Conservation (phyloP, 2,797 vertebrate species). For the Cynodonichthys magdalenae region DNA sequence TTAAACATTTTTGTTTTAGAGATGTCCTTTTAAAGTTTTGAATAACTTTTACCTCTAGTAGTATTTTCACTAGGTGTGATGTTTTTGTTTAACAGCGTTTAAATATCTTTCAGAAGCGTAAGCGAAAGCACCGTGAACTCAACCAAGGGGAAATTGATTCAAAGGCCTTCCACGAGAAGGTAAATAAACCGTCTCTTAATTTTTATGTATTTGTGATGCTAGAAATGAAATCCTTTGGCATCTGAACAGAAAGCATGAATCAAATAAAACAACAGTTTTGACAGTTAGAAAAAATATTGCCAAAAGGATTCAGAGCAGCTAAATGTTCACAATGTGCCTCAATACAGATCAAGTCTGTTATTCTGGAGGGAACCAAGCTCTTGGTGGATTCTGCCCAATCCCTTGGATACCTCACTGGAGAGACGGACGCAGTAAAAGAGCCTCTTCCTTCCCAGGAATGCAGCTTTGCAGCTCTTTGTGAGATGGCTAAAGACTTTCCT, state of each 20-base stretch:
- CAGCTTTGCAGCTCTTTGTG: slow-evolving; percentile 87
- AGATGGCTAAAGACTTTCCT: slow-evolving; percentile 89
- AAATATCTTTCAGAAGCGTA: slow-evolving; percentile 83
- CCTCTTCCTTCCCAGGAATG: slow-evolving; percentile 64
- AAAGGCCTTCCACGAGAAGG: slow-evolving; percentile 87
- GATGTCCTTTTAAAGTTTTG: too few species aligned
- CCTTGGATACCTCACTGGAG: slow-evolving; percentile 77
- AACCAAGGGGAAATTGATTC: slow-evolving; percentile 92
- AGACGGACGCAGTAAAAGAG: slow-evolving; percentile 22
- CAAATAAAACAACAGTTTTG: too few species aligned
- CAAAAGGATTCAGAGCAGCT: too few species aligned
- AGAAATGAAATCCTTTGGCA: neutral
- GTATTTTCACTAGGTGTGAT: too few species aligned
- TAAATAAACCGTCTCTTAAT: slow-evolving; percentile 38
- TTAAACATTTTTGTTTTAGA: too few species aligned
- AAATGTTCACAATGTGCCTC: slow-evolving; percentile 14
- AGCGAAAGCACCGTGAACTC: slow-evolving; percentile 80
- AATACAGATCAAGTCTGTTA: slow-evolving; percentile 83
- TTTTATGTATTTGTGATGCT: too few species aligned
- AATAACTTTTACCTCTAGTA: too few species aligned
- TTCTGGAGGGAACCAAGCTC: slow-evolving; percentile 83
- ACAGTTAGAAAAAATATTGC: too few species aligned
- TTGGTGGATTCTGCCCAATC: slow-evolving; percentile 83
- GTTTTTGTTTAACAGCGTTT: fast-evolving
- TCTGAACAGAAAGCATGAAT: too few species aligned